Conservation (phyloP, 1,140 invertebrate species). For the Conopomorpha cramerella region DNA sequence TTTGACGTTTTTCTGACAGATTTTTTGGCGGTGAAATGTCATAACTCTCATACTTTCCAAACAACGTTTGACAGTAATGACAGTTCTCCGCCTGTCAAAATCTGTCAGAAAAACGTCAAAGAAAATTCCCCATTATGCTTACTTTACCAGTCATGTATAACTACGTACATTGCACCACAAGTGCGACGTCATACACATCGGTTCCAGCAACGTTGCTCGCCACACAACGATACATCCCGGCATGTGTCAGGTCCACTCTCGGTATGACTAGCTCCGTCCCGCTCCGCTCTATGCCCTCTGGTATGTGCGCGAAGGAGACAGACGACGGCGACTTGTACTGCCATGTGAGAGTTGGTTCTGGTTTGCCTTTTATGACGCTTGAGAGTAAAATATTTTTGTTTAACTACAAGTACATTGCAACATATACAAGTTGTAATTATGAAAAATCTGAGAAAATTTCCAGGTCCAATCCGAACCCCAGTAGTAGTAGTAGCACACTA, state of each 20-base stretch:
- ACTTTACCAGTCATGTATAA: too few relatives aligned
- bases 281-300: slow-evolving; percentile 8
- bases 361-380: slow-evolving; percentile 25
- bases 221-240: slow-evolving; percentile 32
- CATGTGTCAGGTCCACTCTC: slow-evolving; percentile 10
- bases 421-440: neutral
- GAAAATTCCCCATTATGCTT: too few relatives aligned
- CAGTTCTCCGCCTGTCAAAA: too few relatives aligned
- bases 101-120: too few relatives aligned
- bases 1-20: too few relatives aligned
- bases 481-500: too few relatives aligned
- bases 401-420: slow-evolving; percentile 1
- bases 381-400: slow-evolving; percentile 5
- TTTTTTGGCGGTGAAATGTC: too few relatives aligned
- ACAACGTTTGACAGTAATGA: too few relatives aligned
- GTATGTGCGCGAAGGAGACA: slow-evolving; percentile 8
- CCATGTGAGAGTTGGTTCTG: slow-evolving; percentile 26
- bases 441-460: neutral
- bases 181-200: slow-evolving; percentile 22
- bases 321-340: slow-evolving; percentile 9
- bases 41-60: too few relatives aligned
- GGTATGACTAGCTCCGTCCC: slow-evolving; percentile 9
- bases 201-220: slow-evolving; percentile 30
- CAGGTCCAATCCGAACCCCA: too few relatives aligned
- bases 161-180: slow-evolving; percentile 40